Evolutionary conservation across 2,113 vertebrate genomes (phyloP).

Genomic region (Otocyon megalotis): DNA sequence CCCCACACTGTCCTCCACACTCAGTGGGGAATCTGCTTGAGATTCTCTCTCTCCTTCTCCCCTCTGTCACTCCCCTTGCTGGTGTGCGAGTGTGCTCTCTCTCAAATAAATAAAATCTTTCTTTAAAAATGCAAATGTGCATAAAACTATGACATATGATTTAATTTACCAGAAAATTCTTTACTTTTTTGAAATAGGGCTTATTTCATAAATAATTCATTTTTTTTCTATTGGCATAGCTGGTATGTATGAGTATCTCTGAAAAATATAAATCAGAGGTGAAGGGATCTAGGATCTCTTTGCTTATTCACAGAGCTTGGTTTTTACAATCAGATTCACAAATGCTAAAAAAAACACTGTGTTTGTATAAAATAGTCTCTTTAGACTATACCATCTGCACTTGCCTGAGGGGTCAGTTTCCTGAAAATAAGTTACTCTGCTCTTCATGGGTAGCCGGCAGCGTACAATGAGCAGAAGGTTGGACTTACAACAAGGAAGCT

Average conservation of each 20-base stretch:
- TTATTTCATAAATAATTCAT: constrained; percentile 12
- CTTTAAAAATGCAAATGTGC: background rate
- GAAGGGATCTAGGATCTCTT: background rate
- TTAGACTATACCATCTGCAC: background rate
- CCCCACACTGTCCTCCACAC: background rate
- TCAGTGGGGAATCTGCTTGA: background rate
- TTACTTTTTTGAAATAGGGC: constrained; percentile 21
- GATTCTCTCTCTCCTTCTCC: background rate
- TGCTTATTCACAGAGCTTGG: background rate
- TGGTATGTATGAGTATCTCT: background rate
- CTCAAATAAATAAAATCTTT: background rate
- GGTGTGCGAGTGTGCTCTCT: background rate
- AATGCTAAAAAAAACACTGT: background rate
- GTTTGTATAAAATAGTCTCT: background rate
- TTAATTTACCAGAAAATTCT: constrained; percentile 22
- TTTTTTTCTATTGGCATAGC: background rate
- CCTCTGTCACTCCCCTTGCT: background rate
- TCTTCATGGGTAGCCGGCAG: background rate
- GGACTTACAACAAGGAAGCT: background rate
- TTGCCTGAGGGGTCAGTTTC: background rate
- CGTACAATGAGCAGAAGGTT: background rate
- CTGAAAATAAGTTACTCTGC: background rate
- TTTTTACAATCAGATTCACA: background rate
- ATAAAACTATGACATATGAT: background rate
- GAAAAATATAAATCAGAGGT: background rate